Evolutionary conservation across 1,140 invertebrate species (phyloP), one percentile per base, ranked within the genome.

Genomic region (Diabrotica virgifera): DNA sequence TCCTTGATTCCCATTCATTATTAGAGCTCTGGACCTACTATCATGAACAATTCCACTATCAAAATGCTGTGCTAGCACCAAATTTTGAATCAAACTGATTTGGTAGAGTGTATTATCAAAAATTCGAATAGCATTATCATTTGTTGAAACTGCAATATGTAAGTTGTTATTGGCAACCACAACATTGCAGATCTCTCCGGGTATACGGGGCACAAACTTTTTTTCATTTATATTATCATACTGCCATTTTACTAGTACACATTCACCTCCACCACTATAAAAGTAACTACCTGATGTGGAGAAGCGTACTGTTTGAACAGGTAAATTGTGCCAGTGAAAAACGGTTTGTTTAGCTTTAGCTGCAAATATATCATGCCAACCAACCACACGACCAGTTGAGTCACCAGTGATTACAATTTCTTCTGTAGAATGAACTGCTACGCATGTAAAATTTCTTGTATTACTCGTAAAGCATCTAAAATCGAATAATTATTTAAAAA

Each of bases 261-360:
- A 85, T 78, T 95, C 93, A 59, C 84, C 83, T 12, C 90, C 92
- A 38, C 90, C 91, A 72, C 89, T 92, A 66, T 88, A 89, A 74
- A 95, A 79, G 64, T 76, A 72, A 52, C 80, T 80, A 82, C 91
- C 91, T 68, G 85, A 85, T 62, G 80, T 75, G 46, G 90, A 88
- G 74, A 93, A 93, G 5, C 79, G 79, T 12, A 94, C 75, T 75
- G 87, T 86, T 52, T 82, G 81, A 1, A 94, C 88, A 62, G 89
- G 84, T 62, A 91, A 81, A 11, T 86, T 85, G 79, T 95, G 93
- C 93, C 93, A 95, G 76, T 94, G 92, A 72, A 86, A 87, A 13
- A 85, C 78, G 9, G 84, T 79, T 73, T 83, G 82, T 24, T 82
- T 78, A 69, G 74, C 61, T 70, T 65, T 67, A 46, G 56, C 75